A percentile compares a stretch with the other conserved stretches of the same genome.
Conservation (phyloP, 2,113 vertebrate genomes). For the Vidua macroura region DNA sequence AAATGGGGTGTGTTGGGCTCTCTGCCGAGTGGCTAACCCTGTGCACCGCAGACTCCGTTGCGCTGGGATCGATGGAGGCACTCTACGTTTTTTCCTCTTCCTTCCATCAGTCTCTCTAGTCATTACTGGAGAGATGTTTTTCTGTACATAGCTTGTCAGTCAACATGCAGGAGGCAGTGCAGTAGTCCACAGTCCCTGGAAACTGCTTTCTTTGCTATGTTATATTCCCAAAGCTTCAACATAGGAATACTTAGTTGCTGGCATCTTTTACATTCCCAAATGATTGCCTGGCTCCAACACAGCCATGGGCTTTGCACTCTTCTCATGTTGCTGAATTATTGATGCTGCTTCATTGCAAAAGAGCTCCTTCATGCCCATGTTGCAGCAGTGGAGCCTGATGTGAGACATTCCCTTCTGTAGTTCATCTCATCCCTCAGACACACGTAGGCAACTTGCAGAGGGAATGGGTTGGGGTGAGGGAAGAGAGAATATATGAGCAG, state of each 20-base stretch:
- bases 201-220: not conserved
- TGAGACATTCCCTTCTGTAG: not conserved
- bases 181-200: not conserved
- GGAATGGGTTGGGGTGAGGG: not conserved
- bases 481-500: not conserved
- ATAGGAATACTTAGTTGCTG: not conserved
- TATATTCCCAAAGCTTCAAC: not conserved
- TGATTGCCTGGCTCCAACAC: not conserved
- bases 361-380: not conserved
- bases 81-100: not conserved
- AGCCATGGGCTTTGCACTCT: not conserved
- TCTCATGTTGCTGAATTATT: slow-evolving; percentile 17
- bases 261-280: not conserved
- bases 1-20: not conserved
- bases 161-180: not conserved
- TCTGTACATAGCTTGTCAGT: not conserved
- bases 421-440: not conserved
- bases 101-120: not conserved
- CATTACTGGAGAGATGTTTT: not conserved
- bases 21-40: not conserved
- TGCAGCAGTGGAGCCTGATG: not conserved
- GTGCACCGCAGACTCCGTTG: not conserved
- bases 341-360: slow-evolving; percentile 2
- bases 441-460: not conserved
- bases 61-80: not conserved